These are phyloP conservation scores for Ptilorrhoa leucosticta DNA, from an alignment of 2,113 vertebrate genomes.

Conservation along the genomic window DNA sequence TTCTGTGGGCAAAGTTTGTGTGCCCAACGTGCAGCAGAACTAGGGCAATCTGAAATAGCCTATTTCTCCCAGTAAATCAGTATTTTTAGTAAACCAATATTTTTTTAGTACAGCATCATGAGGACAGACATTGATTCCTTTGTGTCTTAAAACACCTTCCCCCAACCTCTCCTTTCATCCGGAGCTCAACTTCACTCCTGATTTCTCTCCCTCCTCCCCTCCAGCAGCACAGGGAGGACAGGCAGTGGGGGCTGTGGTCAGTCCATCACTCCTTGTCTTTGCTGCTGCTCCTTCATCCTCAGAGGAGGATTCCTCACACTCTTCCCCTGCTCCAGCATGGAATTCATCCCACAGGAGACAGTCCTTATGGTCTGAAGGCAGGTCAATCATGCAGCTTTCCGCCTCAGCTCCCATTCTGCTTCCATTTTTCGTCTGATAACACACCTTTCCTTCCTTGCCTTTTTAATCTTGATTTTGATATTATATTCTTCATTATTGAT, in stretches of 20 bases:
- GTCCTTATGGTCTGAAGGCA: fast-evolving
- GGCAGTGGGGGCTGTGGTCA: not conserved
- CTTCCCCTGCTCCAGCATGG: not conserved
- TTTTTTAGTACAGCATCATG: not conserved
- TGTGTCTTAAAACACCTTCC: not conserved
- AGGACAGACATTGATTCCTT: not conserved
- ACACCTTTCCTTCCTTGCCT: not conserved
- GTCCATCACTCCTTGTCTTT: not conserved
- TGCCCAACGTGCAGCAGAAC: not conserved
- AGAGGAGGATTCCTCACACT: not conserved
- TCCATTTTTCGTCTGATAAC: not conserved
- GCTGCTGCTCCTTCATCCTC: not conserved
- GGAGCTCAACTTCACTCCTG: not conserved
- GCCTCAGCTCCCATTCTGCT: not conserved
- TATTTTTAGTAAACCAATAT: not conserved
- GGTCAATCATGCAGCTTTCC: not conserved
- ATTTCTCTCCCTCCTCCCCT: not conserved
- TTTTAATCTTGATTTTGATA: not conserved
- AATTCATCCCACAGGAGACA: not conserved
- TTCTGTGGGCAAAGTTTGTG: not conserved
- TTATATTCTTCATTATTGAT: not conserved
- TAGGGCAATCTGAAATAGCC: not conserved
- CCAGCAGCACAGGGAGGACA: not conserved
- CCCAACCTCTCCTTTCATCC: not conserved
- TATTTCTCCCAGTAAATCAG: not conserved